phyloP scores from a whole-genome alignment of 1,140 invertebrate species.

The Amyelois transitella region DNA sequence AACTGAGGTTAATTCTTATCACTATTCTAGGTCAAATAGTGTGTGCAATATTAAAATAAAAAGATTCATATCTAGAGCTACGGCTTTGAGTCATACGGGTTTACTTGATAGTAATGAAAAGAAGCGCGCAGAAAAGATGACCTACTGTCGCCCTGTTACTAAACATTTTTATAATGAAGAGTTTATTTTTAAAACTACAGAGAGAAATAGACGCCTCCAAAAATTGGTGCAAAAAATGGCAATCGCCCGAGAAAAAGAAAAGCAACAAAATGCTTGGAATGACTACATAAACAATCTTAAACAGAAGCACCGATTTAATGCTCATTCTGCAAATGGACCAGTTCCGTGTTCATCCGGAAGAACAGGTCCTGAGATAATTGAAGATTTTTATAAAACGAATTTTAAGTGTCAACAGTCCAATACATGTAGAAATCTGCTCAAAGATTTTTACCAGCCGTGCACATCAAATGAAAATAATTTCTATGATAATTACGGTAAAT shows the following conservation, averaged over 20 bases:
- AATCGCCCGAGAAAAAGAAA: conserved; percentile 32
- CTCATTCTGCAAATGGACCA: background rate
- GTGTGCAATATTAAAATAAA: background rate
- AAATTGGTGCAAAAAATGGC: conserved; percentile 31
- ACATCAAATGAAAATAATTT: background rate
- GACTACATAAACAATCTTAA: conserved; percentile 50
- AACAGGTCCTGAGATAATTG: conserved; percentile 13
- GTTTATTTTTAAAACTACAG: conserved; percentile 38
- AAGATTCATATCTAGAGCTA: background rate
- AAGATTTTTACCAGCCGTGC: conserved; percentile 26
- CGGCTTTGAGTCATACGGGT: background rate
- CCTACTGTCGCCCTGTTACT: conserved; percentile 41
- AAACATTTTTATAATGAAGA: conserved; percentile 37
- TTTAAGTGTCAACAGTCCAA: conserved; percentile 21
- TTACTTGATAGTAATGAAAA: background rate
- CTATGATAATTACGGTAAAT: background rate
- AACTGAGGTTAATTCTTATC: background rate
- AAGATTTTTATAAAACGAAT: conserved; percentile 25
- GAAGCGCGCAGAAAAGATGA: conserved; percentile 34
- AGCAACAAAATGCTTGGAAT: conserved; percentile 40
- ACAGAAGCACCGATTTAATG: conserved; percentile 30
- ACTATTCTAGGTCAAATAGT: background rate
- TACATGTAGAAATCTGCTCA: conserved; percentile 22
- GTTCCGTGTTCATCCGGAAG: conserved; percentile 10
- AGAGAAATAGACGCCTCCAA: conserved; percentile 41